Evolutionary conservation across 2,797 vertebrate species (phyloP).

Genomic region (Phoeniculus purpureus): DNA sequence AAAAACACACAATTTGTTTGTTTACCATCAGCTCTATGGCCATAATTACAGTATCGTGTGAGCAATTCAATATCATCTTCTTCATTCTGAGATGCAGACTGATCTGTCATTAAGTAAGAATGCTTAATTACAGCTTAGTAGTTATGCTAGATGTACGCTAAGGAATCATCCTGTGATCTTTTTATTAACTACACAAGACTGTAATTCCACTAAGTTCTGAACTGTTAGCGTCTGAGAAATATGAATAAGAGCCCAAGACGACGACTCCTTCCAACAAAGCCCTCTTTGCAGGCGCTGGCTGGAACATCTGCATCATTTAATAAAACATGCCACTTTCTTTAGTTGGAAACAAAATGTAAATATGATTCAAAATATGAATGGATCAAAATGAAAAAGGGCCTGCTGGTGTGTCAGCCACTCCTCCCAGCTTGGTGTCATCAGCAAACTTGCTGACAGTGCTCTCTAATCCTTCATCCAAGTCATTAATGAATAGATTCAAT

Average conservation of each 20-base stretch:
- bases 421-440: no score
- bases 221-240: not conserved
- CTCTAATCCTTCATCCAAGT: no score
- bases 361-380: slow-evolving; percentile 5
- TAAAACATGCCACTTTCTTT: not conserved
- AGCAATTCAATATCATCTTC: slow-evolving; percentile 12
- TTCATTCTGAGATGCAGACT: not conserved
- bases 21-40: not conserved
- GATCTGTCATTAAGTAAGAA: slow-evolving; percentile 20
- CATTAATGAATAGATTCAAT: no score
- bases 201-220: slow-evolving; percentile 8
- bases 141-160: not conserved
- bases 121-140: slow-evolving; percentile 19
- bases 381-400: slow-evolving; percentile 22
- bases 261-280: not conserved
- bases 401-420: no score
- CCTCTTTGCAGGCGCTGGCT: not conserved
- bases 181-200: not conserved
- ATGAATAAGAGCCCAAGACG: not conserved
- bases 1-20: not conserved
- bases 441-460: no score
- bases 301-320: slow-evolving; percentile 22
- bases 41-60: not conserved
- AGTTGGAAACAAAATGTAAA: slow-evolving; percentile 11
- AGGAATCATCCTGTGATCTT: slow-evolving; percentile 11